Base-by-base conservation (phyloP, 2,888 invertebrate species). In the Drosophila siamana region DNA sequence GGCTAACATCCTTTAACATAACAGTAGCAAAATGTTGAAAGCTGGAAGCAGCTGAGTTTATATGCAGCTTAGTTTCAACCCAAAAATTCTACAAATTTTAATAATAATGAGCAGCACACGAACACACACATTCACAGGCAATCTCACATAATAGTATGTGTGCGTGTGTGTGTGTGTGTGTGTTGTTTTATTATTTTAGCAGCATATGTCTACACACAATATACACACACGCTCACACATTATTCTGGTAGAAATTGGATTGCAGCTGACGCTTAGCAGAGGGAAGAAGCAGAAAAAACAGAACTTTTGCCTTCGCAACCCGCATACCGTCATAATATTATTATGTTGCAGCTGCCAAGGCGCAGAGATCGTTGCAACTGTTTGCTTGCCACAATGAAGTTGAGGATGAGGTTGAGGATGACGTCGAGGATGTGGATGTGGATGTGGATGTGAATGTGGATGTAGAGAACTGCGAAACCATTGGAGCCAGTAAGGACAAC, bases 51-150 rank as follows among this genome's bases (percentile, higher is more conserved):
- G 77, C 83, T 80, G 78, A 84, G 88, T 88, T 84, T 84, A 88
- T 88, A 84, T 88, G 86, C 83, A 83, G 83, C 83, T 84, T 84
- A 84, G 88, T 83, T 83, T 80, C 83, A 86, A 80, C 83, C 88
- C 83, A 86, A 83, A 83, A 88, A 88, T 88, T 83, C 78, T 56
- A 88, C 86, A 88, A 83, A 88, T 83, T 83, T 83, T 83, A 83
- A 88, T 88, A 84, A 84, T 84, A 84, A 84, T 84, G 83, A 84
- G 83, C 80, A 86, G 76, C 66, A 46, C 80, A 77, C 73, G 36
- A 38, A 67, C 50, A 59, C 46, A 48, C 46, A 41, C 30, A 60
- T n/a, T n/a, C n/a, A 68, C 47, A 38, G n/a, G n/a, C n/a, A n/a
- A n/a, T 30, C 16, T 6, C 28, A n/a, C 43, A 5, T 16, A 40